Evolutionary conservation across 2,888 invertebrate genomes (phyloP), one percentile per base, ranked within the genome.

Genomic region (Dicranocentrus wangi): DNA sequence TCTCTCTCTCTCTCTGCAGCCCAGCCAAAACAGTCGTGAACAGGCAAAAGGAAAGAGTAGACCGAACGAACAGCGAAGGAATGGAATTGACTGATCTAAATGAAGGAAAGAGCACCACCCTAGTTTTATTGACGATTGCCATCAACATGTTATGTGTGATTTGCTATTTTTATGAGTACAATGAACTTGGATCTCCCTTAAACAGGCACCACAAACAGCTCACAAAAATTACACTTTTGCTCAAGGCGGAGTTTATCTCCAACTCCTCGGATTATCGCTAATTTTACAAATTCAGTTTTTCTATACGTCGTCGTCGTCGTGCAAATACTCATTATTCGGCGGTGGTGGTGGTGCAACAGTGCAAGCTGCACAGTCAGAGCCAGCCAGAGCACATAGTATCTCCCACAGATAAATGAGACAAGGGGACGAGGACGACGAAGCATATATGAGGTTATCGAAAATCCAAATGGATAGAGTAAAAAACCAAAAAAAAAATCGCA

Each of bases 121-220:
- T 77, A 69, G 69, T 77, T 77, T 77, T 77, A 77, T 77, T 77
- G 77, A 77, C 69, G 77, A 77, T 77, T 69, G 68, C 77, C 68
- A 77, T 69, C 69, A 77, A 77, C 77, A 69, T 77, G 47, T 69
- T 77, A 60, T 51, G 42, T 65, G 70, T 65, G 70, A 79, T 79
- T 79, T 79, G 70, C 71, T 78, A 78, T 79, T 79, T 79, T 79
- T 79, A 79, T 71, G 78, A 79, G 78, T 79, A 70, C 78, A 79
- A 79, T 79, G 78, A 79, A 79, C 78, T 66, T 79, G 70, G 27
- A 71, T 70, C 43, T 28, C 61, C 71, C 58, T 79, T 79, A 71
- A 77, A 60, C 13, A 71, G 61, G 32, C 51, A 47, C 47, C 47
- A 47, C 5, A 5, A 8, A 5, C 39, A 13, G 13, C 23, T 60